Conservation (phyloP, 2,797 vertebrate species). For the Pangasius mekongensis region DNA sequence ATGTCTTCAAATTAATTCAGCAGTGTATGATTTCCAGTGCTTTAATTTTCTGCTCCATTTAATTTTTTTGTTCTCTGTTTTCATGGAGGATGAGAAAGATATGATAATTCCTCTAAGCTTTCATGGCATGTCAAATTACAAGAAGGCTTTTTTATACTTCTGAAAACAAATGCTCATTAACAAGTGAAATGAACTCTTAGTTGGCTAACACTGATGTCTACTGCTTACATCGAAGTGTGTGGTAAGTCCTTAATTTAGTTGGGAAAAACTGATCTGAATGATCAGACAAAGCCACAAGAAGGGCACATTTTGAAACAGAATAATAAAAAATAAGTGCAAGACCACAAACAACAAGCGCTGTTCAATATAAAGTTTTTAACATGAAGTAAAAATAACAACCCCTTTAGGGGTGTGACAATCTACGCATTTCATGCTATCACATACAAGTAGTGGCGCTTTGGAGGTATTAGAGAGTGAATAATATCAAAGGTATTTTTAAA, state of each 20-base stretch:
- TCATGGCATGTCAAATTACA: slow-evolving; percentile 16
- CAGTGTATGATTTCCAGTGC: not conserved
- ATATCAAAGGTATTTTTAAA: not conserved
- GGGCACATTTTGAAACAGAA: not conserved
- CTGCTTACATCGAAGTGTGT: not conserved
- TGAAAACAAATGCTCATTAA: slow-evolving; percentile 44
- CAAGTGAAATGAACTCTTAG: slow-evolving; percentile 19
- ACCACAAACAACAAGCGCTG: not conserved
- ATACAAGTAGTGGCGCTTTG: not conserved
- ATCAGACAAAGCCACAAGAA: slow-evolving; percentile 1
- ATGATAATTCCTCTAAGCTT: slow-evolving; percentile 17
- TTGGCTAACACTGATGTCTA: not conserved
- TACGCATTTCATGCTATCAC: not conserved
- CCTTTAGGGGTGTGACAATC: not conserved
- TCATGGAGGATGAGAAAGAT: slow-evolving; percentile 21
- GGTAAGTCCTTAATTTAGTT: not conserved
- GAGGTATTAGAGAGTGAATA: not conserved
- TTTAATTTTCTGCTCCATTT: slow-evolving; percentile 34
- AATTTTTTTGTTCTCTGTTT: slow-evolving; percentile 5
- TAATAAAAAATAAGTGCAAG: not conserved
- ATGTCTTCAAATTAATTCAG: not conserved
- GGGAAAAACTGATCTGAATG: not conserved
- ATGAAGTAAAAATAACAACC: not conserved
- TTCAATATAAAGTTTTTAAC: not conserved
- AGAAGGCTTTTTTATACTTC: slow-evolving; percentile 1